Percentiles rank a stretch among this genome's conserved stretches.
Evolutionary conservation across 2,797 vertebrate genomes (phyloP).

Genomic region (Potorous gilbertii): DNA sequence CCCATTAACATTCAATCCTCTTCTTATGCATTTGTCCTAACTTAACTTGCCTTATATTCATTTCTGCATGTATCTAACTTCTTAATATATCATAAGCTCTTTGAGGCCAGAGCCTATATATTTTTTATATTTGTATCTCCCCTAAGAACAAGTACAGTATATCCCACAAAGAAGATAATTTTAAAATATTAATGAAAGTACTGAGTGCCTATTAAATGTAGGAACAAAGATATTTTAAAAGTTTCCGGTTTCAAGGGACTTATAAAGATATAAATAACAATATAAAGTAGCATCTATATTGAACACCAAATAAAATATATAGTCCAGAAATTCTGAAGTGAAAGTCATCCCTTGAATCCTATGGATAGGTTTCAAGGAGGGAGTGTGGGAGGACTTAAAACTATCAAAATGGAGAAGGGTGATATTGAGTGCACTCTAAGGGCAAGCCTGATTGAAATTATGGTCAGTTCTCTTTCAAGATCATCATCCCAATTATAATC

Average conservation of each 20-base stretch:
- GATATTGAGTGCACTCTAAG: background rate
- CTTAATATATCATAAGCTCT: background rate
- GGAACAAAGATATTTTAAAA: background rate
- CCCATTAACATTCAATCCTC: background rate
- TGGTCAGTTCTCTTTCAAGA: background rate
- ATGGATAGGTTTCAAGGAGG: background rate
- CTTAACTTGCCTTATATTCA: background rate
- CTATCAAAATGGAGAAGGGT: background rate
- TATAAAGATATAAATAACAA: conserved; percentile 1
- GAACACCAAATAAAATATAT: background rate
- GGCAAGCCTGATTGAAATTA: background rate
- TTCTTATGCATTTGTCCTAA: background rate
- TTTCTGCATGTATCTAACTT: background rate
- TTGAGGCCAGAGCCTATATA: background rate
- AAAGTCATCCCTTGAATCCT: background rate
- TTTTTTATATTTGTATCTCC: background rate
- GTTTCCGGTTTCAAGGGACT: background rate
- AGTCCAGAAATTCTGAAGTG: background rate
- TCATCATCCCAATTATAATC: background rate
- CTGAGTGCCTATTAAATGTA: background rate
- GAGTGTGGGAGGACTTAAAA: background rate
- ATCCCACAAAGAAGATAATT: background rate
- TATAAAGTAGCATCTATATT: background rate
- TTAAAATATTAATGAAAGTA: background rate
- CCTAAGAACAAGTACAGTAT: background rate